Evolutionary conservation across 2,797 vertebrate species (phyloP).

Genomic region (Sus cebifrons): DNA sequence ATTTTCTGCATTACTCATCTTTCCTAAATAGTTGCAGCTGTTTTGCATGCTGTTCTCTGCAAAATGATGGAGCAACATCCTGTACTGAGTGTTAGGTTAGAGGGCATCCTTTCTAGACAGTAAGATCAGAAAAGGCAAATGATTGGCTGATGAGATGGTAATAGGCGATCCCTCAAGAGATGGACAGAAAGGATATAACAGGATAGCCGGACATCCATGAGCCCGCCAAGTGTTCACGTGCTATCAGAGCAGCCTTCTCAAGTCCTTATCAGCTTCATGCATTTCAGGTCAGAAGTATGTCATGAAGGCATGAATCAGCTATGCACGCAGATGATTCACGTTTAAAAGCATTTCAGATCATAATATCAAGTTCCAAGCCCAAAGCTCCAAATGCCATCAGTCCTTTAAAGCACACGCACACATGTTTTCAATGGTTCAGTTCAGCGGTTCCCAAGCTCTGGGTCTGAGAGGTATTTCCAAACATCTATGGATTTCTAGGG

Average conservation of each 20-base stretch:
- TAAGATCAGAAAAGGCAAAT: constrained; percentile 61
- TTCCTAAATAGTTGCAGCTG: constrained; percentile 75
- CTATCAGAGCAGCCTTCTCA: constrained; percentile 35
- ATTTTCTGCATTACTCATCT: constrained; percentile 75
- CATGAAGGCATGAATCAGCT: constrained; percentile 64
- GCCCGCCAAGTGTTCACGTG: neutral
- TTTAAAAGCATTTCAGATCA: constrained; percentile 65
- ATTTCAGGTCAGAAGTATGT: constrained; percentile 66
- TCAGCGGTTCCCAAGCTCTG: constrained; percentile 59
- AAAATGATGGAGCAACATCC: constrained; percentile 53
- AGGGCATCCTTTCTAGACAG: constrained; percentile 7
- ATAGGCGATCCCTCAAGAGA: constrained; percentile 49
- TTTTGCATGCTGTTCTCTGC: constrained; percentile 24
- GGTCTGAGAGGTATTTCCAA: constrained; percentile 35
- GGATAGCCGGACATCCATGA: neutral
- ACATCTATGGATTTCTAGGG: constrained; percentile 51
- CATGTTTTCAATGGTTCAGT: constrained; percentile 66
- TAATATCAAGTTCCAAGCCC: constrained; percentile 61
- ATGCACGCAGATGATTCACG: constrained; percentile 61
- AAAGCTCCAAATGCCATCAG: constrained; percentile 54
- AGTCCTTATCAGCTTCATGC: constrained; percentile 56
- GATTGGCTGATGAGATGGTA: constrained; percentile 59
- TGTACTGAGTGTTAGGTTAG: constrained; percentile 31
- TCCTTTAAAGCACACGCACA: constrained; percentile 47
- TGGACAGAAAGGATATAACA: neutral